phyloP scores from a whole-genome alignment of 2,113 vertebrate genomes.

The Sturnira hondurensis region DNA sequence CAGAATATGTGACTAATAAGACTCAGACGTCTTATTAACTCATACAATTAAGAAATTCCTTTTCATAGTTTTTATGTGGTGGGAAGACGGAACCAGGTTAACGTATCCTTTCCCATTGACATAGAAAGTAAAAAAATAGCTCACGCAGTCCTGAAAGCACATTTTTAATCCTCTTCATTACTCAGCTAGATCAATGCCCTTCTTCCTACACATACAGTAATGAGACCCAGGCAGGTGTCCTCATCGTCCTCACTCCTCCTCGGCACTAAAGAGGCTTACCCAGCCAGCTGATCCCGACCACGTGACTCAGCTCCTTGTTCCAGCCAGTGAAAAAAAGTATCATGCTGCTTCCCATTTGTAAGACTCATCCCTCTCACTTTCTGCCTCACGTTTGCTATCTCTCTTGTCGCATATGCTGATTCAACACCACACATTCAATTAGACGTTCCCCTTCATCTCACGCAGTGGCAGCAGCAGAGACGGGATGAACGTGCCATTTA shows the following conservation, averaged over 20 bases:
- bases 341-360: neutral
- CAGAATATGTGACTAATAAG: neutral
- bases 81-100: neutral
- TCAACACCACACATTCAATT: constrained; percentile 10
- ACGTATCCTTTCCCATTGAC: neutral
- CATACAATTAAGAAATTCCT: neutral
- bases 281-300: neutral
- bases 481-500: neutral
- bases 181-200: constrained; percentile 21
- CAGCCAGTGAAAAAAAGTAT: neutral
- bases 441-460: neutral
- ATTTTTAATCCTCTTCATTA: constrained; percentile 46
- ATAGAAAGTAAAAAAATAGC: neutral
- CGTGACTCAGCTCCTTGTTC: neutral
- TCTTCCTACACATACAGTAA: neutral
- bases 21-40: neutral
- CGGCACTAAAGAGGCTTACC: neutral
- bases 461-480: neutral
- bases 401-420: constrained; percentile 45
- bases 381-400: constrained; percentile 45
- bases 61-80: neutral
- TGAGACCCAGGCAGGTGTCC: neutral
- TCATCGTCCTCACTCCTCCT: constrained; percentile 9
- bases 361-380: constrained; percentile 41
- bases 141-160: neutral